phyloP scores from a whole-genome alignment of 2,113 vertebrate genomes.

The Salvelinus sp. region DNA sequence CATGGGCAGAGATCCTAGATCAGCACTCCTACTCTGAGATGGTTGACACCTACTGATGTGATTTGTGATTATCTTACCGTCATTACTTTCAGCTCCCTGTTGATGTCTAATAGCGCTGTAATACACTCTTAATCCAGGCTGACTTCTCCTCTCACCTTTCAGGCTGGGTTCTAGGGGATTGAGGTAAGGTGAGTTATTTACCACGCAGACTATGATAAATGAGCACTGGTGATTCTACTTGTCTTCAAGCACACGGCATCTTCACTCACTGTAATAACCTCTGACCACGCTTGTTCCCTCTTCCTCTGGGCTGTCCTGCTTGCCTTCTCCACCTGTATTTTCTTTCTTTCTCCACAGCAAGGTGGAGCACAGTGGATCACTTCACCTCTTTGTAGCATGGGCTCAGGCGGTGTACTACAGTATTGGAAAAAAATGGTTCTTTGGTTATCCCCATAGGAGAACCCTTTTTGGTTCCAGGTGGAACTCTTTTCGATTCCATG shows the following conservation, averaged over 20 bases:
- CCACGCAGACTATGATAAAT: conserved; percentile 15
- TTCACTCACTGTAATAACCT: conserved; percentile 3
- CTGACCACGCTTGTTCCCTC: background rate
- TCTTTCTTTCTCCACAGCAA: background rate
- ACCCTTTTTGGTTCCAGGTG: too few relatives aligned
- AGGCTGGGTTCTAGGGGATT: conserved; percentile 67
- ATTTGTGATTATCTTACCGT: background rate
- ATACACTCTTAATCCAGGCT: conserved; percentile 31
- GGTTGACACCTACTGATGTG: too few relatives aligned
- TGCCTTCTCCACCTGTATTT: background rate
- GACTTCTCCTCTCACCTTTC: conserved; percentile 60
- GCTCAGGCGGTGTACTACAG: too few relatives aligned
- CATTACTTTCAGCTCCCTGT: background rate
- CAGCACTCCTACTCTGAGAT: too few relatives aligned
- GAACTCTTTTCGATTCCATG: too few relatives aligned
- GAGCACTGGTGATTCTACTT: conserved; percentile 6
- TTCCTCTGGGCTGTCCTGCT: background rate
- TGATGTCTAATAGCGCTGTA: background rate
- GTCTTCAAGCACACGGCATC: conserved; percentile 37
- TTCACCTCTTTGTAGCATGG: background rate
- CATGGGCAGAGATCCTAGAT: too few relatives aligned
- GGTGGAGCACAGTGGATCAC: background rate
- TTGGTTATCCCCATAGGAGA: too few relatives aligned
- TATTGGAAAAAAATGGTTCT: too few relatives aligned
- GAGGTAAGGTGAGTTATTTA: conserved; percentile 64